Evolutionary conservation across 2,888 invertebrate genomes (phyloP), one percentile per base, ranked within the genome.

Genomic region (Catonia carolina): DNA sequence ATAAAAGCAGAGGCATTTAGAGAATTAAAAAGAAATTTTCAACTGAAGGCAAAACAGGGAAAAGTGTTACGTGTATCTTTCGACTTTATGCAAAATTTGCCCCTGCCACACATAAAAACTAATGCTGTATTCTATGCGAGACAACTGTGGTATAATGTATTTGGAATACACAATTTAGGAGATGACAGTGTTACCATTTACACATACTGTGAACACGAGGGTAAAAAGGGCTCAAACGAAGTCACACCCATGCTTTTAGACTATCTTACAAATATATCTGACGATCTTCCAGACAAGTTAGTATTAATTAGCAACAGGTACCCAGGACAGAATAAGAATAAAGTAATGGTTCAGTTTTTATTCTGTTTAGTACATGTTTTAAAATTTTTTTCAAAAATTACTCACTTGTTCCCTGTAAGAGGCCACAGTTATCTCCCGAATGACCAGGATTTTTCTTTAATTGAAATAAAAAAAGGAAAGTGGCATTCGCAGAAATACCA

Each of bases 361-460:
- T 6, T 51, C 17, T 35, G 8, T 18, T 8, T 51, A 27, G 33
- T 10, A 14, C n/a, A 36, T 10, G 17, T n/a, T n/a, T n/a, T 8
- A 4, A 12, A 10, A 7, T 37, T n/a, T 14, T 51, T 51, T 37
- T 18, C 33, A 18, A 33, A 10, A 15, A 39, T 52, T 17, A 37
- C 20, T 18, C 22, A 35, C n/a, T 35, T 7, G 5, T 51, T 51
- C 51, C 51, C 51, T 6, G 37, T 36, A 18, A 4, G 51, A 17
- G 51, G 51, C 5, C 51, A 51, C 36, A 36, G 8, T 35, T 51
- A 36, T 37, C 18, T n/a, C 15, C 41, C 41, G 18, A 27, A 42
- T 53, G 53, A 53, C 31, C 15, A 42, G 41, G 53, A 53, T 20
- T 53, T 53, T 42, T 23, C 23, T 22, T 31, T 17, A 31, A 42